A percentile compares a stretch with the other conserved stretches of the same genome.
phyloP scores from a whole-genome alignment of 2,797 vertebrate genomes.

The Acanthornis magna region DNA sequence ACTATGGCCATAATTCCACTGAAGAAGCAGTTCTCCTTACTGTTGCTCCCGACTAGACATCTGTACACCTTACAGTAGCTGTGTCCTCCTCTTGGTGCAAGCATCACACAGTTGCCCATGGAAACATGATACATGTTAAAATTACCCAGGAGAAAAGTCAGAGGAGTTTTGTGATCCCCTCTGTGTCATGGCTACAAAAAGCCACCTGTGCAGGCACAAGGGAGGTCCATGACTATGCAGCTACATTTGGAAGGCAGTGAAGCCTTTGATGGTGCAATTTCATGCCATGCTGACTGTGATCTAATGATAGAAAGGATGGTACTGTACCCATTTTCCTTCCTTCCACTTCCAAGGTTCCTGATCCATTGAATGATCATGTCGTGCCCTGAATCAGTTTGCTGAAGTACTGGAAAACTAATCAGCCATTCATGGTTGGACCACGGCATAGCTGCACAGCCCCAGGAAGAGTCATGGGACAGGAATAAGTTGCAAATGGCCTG shows the following conservation, averaged over 20 bases:
- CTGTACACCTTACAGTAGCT: fast-evolving
- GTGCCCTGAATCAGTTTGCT: not conserved
- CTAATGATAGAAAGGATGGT: not conserved
- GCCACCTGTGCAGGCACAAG: not conserved
- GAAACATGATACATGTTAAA: not conserved
- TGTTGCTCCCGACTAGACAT: not conserved
- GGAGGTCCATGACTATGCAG: not conserved
- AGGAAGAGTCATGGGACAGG: not conserved
- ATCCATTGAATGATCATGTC: not conserved
- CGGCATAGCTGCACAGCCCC: not conserved
- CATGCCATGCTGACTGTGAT: not conserved
- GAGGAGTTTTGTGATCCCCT: not conserved
- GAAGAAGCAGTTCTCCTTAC: not conserved
- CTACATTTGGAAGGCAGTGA: not conserved
- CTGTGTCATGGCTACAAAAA: not conserved
- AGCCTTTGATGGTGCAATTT: not conserved
- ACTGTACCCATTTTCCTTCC: not conserved
- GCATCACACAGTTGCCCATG: not conserved
- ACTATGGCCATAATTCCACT: not conserved
- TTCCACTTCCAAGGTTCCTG: not conserved
- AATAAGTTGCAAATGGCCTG: not conserved
- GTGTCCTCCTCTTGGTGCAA: not conserved
- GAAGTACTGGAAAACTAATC: not conserved
- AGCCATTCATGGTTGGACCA: not conserved
- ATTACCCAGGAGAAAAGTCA: not conserved